Conservation (phyloP, 2,797 vertebrate species). For the Eulemur mongoz region DNA sequence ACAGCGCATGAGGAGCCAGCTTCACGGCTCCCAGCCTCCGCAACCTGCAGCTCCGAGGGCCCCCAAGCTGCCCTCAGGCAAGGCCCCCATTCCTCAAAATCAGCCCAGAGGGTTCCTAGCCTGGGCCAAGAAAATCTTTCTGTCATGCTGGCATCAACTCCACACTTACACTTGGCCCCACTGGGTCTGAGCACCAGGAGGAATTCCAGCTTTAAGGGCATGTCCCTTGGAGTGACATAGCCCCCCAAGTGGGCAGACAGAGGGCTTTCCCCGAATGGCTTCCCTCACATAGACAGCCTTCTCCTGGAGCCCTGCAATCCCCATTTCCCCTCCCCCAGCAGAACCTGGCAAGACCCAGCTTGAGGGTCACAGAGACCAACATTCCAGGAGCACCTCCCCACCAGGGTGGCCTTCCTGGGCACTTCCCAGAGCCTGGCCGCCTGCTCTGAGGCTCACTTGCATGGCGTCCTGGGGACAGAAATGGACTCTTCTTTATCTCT, state of each 20-base stretch:
- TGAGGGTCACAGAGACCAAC: not conserved
- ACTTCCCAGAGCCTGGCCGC: rapidly evolving
- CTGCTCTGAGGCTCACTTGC: not conserved
- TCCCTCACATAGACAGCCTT: not conserved
- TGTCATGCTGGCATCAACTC: not conserved
- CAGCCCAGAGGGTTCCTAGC: not conserved
- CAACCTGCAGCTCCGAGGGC: not conserved
- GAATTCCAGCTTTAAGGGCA: not conserved
- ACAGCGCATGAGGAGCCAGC: not conserved
- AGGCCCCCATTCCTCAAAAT: not conserved
- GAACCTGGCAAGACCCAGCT: not conserved
- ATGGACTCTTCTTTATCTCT: not conserved
- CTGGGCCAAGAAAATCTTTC: not conserved
- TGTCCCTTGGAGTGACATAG: not conserved
- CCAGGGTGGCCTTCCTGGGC: not conserved
- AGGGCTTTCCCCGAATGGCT: not conserved
- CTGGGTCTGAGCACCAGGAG: not conserved
- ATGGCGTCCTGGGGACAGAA: not conserved
- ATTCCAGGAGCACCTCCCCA: not conserved
- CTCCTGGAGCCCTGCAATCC: not conserved
- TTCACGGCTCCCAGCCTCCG: not conserved
- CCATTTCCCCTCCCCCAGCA: not conserved
- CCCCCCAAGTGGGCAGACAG: not conserved
- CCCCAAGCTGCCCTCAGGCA: not conserved
- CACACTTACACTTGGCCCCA: too few relatives aligned